A percentile compares a stretch with the other conserved stretches of the same genome.
These are phyloP conservation scores for Thalpophila matura DNA, from an alignment of 2,888 invertebrate genomes.

Conservation along the genomic window DNA sequence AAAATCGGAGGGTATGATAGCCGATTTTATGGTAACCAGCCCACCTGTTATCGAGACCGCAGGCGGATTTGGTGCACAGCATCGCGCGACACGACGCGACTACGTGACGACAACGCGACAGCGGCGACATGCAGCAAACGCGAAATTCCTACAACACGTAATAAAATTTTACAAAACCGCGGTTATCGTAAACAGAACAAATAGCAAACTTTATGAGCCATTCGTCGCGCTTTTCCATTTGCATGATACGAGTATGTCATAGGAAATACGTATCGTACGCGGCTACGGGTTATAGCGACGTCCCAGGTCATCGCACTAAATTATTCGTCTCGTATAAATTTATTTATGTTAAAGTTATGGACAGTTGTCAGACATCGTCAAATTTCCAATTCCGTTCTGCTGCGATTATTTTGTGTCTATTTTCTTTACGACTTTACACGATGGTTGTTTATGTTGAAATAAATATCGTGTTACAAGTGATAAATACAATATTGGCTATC, in stretches of 20 bases:
- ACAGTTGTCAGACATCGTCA: slow-evolving; percentile 64
- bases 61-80: slow-evolving; percentile 45
- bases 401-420: slow-evolving; percentile 34
- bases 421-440: slow-evolving; percentile 46
- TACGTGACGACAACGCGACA: slow-evolving; percentile 60
- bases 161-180: slow-evolving; percentile 87
- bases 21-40: slow-evolving; percentile 34
- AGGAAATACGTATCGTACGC: slow-evolving; percentile 66
- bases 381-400: slow-evolving; percentile 58
- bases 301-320: slow-evolving; percentile 71
- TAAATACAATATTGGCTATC: slow-evolving; percentile 55
- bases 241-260: slow-evolving; percentile 83
- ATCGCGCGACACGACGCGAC: slow-evolving; percentile 40
- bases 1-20: slow-evolving; percentile 42
- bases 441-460: slow-evolving; percentile 45
- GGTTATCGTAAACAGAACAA: slow-evolving; percentile 89
- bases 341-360: slow-evolving; percentile 69
- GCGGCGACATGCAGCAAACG: slow-evolving; percentile 65
- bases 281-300: slow-evolving; percentile 70
- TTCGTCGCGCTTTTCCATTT: slow-evolving; percentile 87
- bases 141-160: slow-evolving; percentile 76
- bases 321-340: slow-evolving; percentile 68
- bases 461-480: slow-evolving; percentile 42
- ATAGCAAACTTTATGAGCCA: slow-evolving; percentile 87
- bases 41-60: slow-evolving; percentile 60